phyloP scores from a whole-genome alignment of 2,113 vertebrate species.

The Prolemur simus region DNA sequence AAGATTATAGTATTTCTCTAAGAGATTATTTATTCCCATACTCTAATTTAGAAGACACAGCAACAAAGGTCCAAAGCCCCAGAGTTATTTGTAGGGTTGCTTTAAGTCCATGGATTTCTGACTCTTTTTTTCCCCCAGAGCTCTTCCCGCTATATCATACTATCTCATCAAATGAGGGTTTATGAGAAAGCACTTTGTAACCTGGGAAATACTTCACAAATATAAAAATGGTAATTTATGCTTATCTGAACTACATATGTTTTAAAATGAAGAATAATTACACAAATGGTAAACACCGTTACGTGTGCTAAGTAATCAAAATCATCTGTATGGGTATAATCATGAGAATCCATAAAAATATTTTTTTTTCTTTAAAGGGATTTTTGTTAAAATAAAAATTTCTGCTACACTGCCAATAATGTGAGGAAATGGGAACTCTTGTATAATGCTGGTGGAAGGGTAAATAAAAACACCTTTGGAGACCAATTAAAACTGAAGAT shows the following conservation, averaged over 20 bases:
- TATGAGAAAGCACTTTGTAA: not conserved
- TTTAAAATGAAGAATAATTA: slow-evolving; percentile 27
- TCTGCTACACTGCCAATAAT: not conserved
- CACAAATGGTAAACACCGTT: not conserved
- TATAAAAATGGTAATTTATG: slow-evolving; percentile 10
- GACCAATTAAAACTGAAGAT: not conserved
- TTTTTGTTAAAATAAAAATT: not conserved
- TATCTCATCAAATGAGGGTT: not conserved
- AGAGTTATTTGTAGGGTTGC: not conserved
- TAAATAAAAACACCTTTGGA: slow-evolving; percentile 19
- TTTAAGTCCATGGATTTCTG: not conserved
- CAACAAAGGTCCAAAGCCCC: not conserved
- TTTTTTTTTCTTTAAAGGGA: not conserved
- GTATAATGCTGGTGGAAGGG: not conserved
- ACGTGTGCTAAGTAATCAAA: not conserved
- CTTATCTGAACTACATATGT: not conserved
- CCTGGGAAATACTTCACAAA: not conserved
- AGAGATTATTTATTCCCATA: not conserved
- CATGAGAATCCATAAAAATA: not conserved
- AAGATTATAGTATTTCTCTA: not conserved
- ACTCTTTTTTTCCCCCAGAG: not conserved
- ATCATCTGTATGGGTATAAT: not conserved
- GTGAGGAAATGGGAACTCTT: not conserved
- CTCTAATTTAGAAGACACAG: not conserved
- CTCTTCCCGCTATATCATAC: not conserved